phyloP scores from a whole-genome alignment of 23 tunicate species.

The Halocynthia aurantium region DNA sequence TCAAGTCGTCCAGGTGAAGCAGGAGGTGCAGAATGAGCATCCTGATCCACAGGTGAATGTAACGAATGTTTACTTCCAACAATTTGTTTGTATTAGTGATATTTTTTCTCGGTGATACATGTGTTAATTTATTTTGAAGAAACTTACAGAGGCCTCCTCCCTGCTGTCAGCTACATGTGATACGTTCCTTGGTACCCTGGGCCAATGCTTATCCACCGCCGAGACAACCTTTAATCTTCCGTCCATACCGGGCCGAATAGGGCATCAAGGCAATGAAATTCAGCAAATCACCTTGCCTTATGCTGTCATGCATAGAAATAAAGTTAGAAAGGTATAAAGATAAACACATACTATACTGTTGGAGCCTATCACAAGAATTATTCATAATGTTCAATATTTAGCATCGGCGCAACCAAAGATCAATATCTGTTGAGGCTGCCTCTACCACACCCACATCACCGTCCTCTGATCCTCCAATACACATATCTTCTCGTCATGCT shows the following conservation, averaged over 20 bases:
- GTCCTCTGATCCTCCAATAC: neutral
- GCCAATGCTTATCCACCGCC: conserved; percentile 42
- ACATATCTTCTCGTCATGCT: neutral
- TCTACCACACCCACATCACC: neutral
- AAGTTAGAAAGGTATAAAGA: neutral
- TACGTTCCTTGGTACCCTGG: conserved; percentile 73
- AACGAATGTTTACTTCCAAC: neutral
- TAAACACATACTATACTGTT: too few relatives aligned
- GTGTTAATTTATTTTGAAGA: conserved; percentile 11
- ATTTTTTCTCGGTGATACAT: neutral
- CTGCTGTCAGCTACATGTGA: conserved; percentile 82
- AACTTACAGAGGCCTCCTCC: conserved; percentile 45
- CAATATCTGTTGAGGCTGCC: neutral
- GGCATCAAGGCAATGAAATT: too few relatives aligned
- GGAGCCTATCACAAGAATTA: too few relatives aligned
- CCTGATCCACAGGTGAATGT: conserved; percentile 50
- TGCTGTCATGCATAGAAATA: neutral
- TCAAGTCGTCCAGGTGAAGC: conserved; percentile 64
- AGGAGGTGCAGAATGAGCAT: conserved; percentile 40
- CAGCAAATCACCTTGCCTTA: too few relatives aligned
- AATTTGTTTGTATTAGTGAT: neutral
- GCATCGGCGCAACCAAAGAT: neutral
- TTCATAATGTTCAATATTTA: neutral
- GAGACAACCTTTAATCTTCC: conserved; percentile 35
- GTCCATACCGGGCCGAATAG: conserved; percentile 16